These are phyloP conservation scores for Coregonus clupeaformis DNA, from an alignment of 2,113 vertebrate species.

Conservation along the genomic window DNA sequence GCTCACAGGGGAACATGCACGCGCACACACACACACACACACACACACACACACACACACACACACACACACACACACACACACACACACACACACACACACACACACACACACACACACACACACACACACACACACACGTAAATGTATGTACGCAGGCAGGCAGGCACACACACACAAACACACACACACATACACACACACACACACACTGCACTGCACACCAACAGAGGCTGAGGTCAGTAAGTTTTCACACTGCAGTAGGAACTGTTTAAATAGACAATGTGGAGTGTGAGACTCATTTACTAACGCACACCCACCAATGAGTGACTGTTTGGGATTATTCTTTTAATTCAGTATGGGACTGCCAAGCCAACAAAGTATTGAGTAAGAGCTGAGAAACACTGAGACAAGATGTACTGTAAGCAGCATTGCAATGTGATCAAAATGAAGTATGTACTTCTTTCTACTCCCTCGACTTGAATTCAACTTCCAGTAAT, in stretches of 20 bases:
- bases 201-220: conserved; percentile 8
- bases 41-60: not conserved
- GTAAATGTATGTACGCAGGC: not conserved
- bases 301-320: not conserved
- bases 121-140: conserved; percentile 14
- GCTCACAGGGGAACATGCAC: conserved; percentile 49
- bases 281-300: conserved; percentile 5
- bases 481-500: too few species aligned
- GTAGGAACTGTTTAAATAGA: conserved; percentile 45
- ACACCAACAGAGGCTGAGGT: conserved; percentile 55
- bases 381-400: conserved; percentile 9
- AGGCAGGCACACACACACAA: not conserved
- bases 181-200: too few species aligned
- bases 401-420: conserved; percentile 3
- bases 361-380: not conserved
- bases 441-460: too few species aligned
- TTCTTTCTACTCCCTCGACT: too few species aligned
- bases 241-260: conserved; percentile 63
- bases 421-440: too few species aligned
- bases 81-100: not conserved
- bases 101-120: conserved; percentile 18
- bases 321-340: not conserved
- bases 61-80: conserved; percentile 13
- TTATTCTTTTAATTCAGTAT: conserved; percentile 2
- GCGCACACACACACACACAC: conserved; percentile 14